A percentile compares a stretch with the other conserved stretches of the same genome.
phyloP scores from a whole-genome alignment of 2,797 vertebrate species.

The Sitta carolinensis region DNA sequence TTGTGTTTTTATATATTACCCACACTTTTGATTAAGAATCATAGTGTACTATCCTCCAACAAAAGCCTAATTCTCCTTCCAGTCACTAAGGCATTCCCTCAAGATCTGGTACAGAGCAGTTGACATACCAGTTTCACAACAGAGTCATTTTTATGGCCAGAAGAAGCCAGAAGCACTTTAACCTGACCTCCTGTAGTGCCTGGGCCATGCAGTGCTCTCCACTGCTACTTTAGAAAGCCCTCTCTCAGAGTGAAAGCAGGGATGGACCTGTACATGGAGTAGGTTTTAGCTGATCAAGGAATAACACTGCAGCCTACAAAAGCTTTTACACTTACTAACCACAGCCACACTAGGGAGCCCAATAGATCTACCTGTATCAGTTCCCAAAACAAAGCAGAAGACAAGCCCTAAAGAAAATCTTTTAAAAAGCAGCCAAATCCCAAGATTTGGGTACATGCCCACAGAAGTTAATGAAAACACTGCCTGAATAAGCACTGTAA shows the following conservation, averaged over 20 bases:
- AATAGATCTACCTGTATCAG: neutral
- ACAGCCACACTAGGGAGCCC: neutral
- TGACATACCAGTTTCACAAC: neutral
- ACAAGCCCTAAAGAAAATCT: neutral
- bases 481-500: neutral
- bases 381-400: neutral
- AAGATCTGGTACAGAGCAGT: neutral
- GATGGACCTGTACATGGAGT: rapidly evolving
- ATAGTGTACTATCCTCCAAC: neutral
- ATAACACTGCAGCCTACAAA: neutral
- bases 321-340: neutral
- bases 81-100: neutral
- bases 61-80: neutral
- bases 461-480: neutral
- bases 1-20: neutral
- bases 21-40: neutral
- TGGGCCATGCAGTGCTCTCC: rapidly evolving
- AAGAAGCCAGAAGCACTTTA: neutral
- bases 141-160: neutral
- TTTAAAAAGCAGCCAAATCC: conserved; percentile 34
- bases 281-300: neutral
- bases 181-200: neutral
- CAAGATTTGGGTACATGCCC: neutral
- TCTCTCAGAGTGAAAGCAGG: neutral
- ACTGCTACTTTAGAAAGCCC: neutral